A percentile compares a stretch with the other conserved stretches of the same genome.
These are phyloP conservation scores for Psettodes erumei DNA, from an alignment of 2,113 vertebrate genomes.

Conservation along the genomic window DNA sequence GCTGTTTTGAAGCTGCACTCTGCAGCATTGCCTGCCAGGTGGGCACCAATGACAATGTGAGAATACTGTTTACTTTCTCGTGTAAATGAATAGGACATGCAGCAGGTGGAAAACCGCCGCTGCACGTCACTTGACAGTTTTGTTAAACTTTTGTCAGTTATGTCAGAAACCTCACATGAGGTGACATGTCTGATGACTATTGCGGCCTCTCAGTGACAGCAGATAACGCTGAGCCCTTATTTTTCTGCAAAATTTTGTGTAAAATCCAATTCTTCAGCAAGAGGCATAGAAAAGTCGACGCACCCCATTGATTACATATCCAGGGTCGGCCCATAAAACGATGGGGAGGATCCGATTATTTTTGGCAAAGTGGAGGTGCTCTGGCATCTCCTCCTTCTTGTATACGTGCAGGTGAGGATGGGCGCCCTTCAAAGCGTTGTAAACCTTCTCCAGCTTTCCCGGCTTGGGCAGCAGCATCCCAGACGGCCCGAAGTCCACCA, in stretches of 20 bases:
- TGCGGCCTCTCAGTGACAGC: neutral
- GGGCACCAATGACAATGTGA: constrained; percentile 21
- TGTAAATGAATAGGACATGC: constrained; percentile 32
- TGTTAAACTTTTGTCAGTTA: no score
- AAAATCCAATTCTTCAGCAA: neutral
- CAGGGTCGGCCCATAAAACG: constrained; percentile 84
- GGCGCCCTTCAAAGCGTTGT: constrained; percentile 81
- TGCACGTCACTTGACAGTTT: no score
- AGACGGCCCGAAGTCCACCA: constrained; percentile 88
- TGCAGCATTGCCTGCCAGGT: neutral
- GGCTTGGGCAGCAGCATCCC: constrained; percentile 90
- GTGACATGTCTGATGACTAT: neutral
- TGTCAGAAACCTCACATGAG: neutral
- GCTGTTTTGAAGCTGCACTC: no score
- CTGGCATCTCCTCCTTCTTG: constrained; percentile 88
- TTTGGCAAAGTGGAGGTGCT: constrained; percentile 82
- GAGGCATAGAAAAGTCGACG: constrained; percentile 42
- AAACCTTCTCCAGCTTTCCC: constrained; percentile 87
- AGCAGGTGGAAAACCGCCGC: constrained; percentile 18
- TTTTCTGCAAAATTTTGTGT: neutral
- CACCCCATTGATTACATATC: constrained; percentile 94
- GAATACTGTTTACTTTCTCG: constrained; percentile 35
- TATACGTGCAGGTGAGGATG: constrained; percentile 89
- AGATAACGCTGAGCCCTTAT: neutral
- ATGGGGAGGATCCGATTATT: constrained; percentile 87